Base-by-base conservation (phyloP, 2,113 vertebrate genomes). In the Bostrychus sinensis region DNA sequence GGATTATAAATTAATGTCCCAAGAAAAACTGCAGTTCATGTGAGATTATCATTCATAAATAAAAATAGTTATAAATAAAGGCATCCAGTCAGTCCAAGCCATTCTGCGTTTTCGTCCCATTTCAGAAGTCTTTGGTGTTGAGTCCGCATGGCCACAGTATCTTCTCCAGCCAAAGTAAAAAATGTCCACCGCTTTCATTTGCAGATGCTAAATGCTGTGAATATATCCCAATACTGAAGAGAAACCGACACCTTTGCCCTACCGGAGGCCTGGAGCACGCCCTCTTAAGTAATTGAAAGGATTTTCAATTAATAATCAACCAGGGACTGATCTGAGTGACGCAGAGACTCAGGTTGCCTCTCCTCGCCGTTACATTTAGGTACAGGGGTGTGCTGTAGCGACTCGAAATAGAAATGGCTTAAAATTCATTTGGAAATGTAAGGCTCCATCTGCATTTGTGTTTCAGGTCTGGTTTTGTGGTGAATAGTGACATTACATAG, bases 221-320 rank as follows among this genome's bases (percentile, higher is more conserved):
- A 22, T 6, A 55, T 4, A 50, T 60, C 19, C 32, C 38, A 17
- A 5, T 1, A 13, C 30, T 62, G 55, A 58, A 37, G 63, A 57
- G 41, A 67, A 54, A 62, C 14, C 32, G 9, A 0, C 72, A 38
- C 58, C 72, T 73, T 54, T 66, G 75, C 50, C 56, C 75, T 69
- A 42, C 64, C 1, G 63, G 39, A 57, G n/a, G 57, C 11, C 45
- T 20, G 22, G 20, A 62, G 45, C 56, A 17, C 26, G 2, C 25
- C 55, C 58, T 77, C 75, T 68, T 69, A 34, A 75, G 65, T 70
- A 65, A 78, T 63, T 72, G 59, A 79, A 75, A 57, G 65, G 69
- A 80, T 68, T 48, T 80, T 82, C 66, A 74, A 80, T 82, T 74
- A 82, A 80, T 86, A 72, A 85, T 83, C 75, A 78, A 84, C 72